Evolutionary conservation across 1,140 invertebrate species (phyloP).

Genomic region (Hycleus phaleratus): DNA sequence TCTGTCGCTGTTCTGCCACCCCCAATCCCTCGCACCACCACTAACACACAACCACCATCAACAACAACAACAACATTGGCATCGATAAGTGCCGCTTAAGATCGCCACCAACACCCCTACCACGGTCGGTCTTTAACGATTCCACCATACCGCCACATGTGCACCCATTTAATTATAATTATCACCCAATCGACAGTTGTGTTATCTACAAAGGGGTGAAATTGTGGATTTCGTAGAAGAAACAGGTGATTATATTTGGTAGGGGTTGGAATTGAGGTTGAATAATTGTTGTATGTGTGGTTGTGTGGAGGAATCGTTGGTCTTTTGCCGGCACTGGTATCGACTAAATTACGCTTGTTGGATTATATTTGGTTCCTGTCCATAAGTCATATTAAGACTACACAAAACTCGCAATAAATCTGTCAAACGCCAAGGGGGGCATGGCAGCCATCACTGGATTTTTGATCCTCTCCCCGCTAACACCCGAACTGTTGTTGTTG

Average conservation of each 20-base stretch:
- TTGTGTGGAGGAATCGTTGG: too few relatives aligned
- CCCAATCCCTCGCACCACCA: background rate
- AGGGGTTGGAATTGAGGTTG: too few relatives aligned
- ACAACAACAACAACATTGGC: background rate
- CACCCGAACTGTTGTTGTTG: conserved; percentile 3
- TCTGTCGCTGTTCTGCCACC: conserved; percentile 17
- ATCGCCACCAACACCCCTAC: conserved; percentile 15
- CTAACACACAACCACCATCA: background rate
- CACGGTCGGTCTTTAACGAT: too few relatives aligned
- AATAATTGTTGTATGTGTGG: too few relatives aligned
- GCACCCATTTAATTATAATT: conserved; percentile 19
- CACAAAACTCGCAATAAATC: conserved; percentile 43
- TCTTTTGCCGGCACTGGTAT: background rate
- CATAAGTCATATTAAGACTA: conserved; percentile 45
- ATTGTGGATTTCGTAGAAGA: too few relatives aligned
- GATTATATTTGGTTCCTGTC: conserved; percentile 42
- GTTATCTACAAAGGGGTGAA: background rate
- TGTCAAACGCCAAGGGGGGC: conserved; percentile 39
- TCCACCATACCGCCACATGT: too few relatives aligned
- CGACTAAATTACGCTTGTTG: conserved; percentile 31
- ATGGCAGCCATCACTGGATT: conserved; percentile 32
- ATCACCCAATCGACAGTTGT: conserved; percentile 13
- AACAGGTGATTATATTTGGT: too few relatives aligned
- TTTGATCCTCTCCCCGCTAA: conserved; percentile 9
- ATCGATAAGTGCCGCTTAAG: conserved; percentile 30